These are phyloP conservation scores for Meloidogyne floridensis DNA, from an alignment of 1,140 invertebrate genomes.

Conservation along the genomic window DNA sequence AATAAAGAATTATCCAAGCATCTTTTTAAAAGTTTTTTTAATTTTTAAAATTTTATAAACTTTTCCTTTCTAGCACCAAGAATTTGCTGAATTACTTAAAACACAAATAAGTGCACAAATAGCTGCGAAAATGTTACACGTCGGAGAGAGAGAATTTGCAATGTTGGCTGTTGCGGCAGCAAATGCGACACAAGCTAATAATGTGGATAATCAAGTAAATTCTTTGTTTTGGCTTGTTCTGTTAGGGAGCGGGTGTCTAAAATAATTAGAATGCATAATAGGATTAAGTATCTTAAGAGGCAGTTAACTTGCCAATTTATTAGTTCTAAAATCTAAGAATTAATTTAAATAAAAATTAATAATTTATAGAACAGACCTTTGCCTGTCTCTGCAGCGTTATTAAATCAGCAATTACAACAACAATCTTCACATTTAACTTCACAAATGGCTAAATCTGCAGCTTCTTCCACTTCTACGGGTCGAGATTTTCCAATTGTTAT, in stretches of 20 bases:
- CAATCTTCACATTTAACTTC: conserved; percentile 9
- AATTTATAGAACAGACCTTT: conserved; percentile 2
- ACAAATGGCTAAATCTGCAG: neutral
- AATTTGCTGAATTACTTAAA: conserved; percentile 91
- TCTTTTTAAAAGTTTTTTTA: conserved; percentile 82
- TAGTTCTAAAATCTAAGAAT: neutral
- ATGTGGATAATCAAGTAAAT: neutral
- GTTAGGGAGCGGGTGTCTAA: no score
- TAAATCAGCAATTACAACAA: conserved; percentile 22
- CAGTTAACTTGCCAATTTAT: neutral
- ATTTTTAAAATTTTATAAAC: conserved; percentile 26
- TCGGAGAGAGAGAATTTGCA: conserved; percentile 79
- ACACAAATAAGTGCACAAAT: conserved; percentile 94
- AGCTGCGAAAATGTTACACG: conserved; percentile 84
- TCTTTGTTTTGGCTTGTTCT: no score
- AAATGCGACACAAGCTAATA: neutral
- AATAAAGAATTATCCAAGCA: conserved; percentile 82
- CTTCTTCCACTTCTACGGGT: neutral
- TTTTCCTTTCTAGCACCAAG: conserved; percentile 73
- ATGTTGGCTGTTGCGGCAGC: neutral
- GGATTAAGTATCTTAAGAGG: no score
- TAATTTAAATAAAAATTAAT: no score
- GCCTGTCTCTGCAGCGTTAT: conserved; percentile 18
- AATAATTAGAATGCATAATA: no score
- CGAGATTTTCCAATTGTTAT: conserved; percentile 88